Base-by-base conservation (phyloP, 2,888 invertebrate species). In the Rotaria sp. region DNA sequence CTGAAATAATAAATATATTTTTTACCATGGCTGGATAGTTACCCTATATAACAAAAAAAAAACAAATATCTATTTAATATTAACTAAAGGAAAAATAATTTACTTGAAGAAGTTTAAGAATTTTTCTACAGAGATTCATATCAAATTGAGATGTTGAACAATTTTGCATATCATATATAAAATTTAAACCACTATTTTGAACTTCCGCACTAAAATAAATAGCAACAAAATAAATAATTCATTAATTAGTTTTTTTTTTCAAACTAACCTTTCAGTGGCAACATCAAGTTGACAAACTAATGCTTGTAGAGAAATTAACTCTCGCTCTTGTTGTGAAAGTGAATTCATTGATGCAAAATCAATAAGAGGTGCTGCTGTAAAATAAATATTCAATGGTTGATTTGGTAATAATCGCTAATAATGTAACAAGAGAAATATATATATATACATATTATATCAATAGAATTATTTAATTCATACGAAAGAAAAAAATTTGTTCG, bases 91-190 rank as follows among this genome's bases (percentile, higher is more conserved):
- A 4, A 21, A 67, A 67, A 35, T 0, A 30, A 67, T 30, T 93
- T 92, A 97, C 97, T 95, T 97, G 97, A 84, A 97, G 93, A 91
- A 97, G 93, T 86, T 95, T 96, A 89, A 97, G 94, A 90, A 97
- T 97, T 92, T 97, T 97, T 92, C 96, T 96, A 87, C 97, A 96
- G 88, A 97, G 93, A 90, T 97, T 97, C 91, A 97, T 97, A 92
- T 97, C 97, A 91, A 97, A 97, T 93, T 97, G 96, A 88, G 95
- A 95, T 92, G 96, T 97, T 92, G 96, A 97, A 88, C 97, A 97
- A 91, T 95, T 95, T 41, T 96, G 96, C 97, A 98, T 98, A 92
- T 98, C 97, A 93, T 97, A 98, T 88, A 98, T 95, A 92, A 98
- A 97, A 87, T 97, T 96, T 88, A 98, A 94, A 55, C 97, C 97